Percentiles rank a stretch among this genome's conserved stretches.
Conservation (phyloP, 2,888 invertebrate genomes). For the Malachius bipustulatus region DNA sequence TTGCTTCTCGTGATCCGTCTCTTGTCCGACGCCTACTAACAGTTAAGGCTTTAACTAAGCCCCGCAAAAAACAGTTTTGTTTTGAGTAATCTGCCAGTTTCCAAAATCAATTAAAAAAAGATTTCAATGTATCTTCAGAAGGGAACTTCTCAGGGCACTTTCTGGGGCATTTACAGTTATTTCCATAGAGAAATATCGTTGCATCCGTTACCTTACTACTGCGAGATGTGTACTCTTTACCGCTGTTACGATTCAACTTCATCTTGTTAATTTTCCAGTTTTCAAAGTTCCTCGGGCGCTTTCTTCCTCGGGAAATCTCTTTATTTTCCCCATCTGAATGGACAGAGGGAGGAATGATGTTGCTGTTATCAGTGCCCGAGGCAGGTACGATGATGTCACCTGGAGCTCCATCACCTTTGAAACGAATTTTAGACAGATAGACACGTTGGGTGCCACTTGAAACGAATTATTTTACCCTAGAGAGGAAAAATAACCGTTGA, state of each 20-base stretch:
- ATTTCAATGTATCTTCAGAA: constrained; percentile 7
- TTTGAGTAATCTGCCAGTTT: constrained; percentile 7
- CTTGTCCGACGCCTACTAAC: constrained; percentile 5
- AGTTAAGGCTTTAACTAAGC: constrained; percentile 5
- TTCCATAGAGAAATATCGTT: too few species aligned
- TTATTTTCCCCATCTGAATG: constrained; percentile 6
- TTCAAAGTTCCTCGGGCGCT: too few species aligned
- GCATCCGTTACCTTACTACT: background rate
- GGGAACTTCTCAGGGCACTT: too few species aligned
- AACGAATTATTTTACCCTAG: too few species aligned
- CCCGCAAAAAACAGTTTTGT: constrained; percentile 7
- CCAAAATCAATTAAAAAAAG: constrained; percentile 6
- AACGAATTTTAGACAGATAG: too few species aligned
- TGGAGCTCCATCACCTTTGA: too few species aligned
- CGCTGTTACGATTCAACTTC: constrained; percentile 5
- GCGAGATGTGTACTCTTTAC: background rate
- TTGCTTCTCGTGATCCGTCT: constrained; percentile 5
- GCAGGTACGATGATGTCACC: too few species aligned
- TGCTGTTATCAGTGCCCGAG: constrained; percentile 1
- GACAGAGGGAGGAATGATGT: background rate
- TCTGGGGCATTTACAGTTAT: too few species aligned
- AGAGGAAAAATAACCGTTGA: too few species aligned
- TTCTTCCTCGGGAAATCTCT: too few species aligned
- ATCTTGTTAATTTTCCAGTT: constrained; percentile 6
- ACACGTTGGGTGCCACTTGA: too few species aligned